phyloP scores from a whole-genome alignment of 2,797 vertebrate genomes.

The Sylvilagus floridanus region DNA sequence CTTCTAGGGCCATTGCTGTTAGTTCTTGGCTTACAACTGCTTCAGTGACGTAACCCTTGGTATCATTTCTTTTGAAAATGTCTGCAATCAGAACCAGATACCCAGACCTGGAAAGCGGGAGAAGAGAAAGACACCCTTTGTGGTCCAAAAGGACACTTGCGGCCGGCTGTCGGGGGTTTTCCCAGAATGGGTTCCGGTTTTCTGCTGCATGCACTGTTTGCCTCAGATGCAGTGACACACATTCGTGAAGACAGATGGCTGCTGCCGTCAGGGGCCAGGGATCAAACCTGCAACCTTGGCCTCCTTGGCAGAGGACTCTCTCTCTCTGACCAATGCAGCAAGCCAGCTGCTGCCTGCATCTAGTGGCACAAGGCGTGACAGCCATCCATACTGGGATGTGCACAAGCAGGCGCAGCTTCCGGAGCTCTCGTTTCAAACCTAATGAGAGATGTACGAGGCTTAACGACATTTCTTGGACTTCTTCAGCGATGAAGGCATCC shows the following conservation, averaged over 20 bases:
- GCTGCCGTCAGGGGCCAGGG: conserved; percentile 43
- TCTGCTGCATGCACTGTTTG: not conserved
- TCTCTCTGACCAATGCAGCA: not conserved
- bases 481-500: conserved; percentile 41
- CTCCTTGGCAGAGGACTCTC: conserved; percentile 63
- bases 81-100: conserved; percentile 37
- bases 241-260: conserved; percentile 73
- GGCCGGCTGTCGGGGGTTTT: not conserved
- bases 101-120: not conserved
- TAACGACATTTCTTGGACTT: conserved; percentile 73
- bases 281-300: conserved; percentile 76
- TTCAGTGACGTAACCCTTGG: not conserved
- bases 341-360: conserved; percentile 59
- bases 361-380: not conserved
- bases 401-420: not conserved
- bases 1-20: not conserved
- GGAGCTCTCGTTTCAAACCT: conserved; percentile 63
- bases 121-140: conserved; percentile 4
- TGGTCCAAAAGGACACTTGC: not conserved
- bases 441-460: conserved; percentile 67
- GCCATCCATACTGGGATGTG: not conserved
- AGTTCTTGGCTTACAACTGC: not conserved
- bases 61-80: not conserved
- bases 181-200: not conserved
- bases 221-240: conserved; percentile 32